Base-by-base conservation (phyloP, 1,140 invertebrate species). In the Gonatopus flavifemur region DNA sequence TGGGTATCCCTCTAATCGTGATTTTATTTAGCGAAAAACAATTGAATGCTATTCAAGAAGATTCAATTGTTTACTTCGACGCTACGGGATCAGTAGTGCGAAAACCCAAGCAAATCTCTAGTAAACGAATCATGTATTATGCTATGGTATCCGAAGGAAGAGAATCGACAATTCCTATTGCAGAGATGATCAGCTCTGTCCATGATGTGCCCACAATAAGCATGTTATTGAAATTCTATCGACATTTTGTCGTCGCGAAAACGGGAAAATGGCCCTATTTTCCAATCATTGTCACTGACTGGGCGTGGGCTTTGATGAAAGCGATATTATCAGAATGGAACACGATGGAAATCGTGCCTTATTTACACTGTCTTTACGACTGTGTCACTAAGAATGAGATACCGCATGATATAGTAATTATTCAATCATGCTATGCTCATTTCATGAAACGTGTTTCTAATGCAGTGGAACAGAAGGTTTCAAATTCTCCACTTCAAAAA, bases 231-330 rank as follows among this genome's bases (percentile, higher is more conserved):
- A n/a, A n/a, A n/a, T n/a, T n/a, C n/a, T 50, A 49, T 28, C 48
- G 43, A 39, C 3, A 33, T 7, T 55, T 54, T 43, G 31, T 51
- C 0, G 35, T 49, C 40, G 24, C 10, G 3, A 22, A 48, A 2
- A 12, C 16, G 33, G 41, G 40, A 28, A 41, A 42, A 16, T 55
- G 50, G 55, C 58, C 55, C 15, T 38, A 21, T 45, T 52, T 52
- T 16, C 43, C 42, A 49, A 18, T 52, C 22, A 43, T 55, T 7
- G 35, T 39, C n/a, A 41, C 52, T 24, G 55, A 61, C 32, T 57
- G 48, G 58, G 54, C 46, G 40, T 61, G 48, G 58, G 48, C 55
- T 37, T 32, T 52, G 9, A 57, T 61, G 12, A 57, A 61, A 15
- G 8, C 19, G n/a, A n/a, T n/a, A n/a, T n/a, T n/a, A n/a, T n/a